These are phyloP conservation scores for Cotesia vestalis DNA, from an alignment of 1,140 invertebrate genomes.

Conservation along the genomic window DNA sequence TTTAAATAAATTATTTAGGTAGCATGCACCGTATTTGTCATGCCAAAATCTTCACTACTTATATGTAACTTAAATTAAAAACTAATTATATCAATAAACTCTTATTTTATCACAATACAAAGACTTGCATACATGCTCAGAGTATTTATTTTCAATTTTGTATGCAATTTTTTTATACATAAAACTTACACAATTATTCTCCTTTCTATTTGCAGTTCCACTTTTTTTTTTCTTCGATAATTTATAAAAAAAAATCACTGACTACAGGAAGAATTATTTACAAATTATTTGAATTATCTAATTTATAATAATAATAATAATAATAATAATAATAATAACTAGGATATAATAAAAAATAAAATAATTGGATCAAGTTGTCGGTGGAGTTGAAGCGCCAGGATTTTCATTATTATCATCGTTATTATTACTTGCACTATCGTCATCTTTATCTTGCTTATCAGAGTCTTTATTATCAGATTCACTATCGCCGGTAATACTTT, in stretches of 20 bases:
- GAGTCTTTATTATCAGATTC: constrained; percentile 73
- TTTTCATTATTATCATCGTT: constrained; percentile 52
- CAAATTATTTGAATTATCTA: too few relatives aligned
- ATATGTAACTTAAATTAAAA: too few relatives aligned
- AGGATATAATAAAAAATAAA: background rate
- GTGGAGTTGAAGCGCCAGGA: constrained; percentile 49
- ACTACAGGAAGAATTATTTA: too few relatives aligned
- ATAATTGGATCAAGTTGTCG: constrained; percentile 52
- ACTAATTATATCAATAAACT: too few relatives aligned
- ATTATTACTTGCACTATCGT: constrained; percentile 60
- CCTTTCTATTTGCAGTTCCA: constrained; percentile 1
- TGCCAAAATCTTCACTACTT: constrained; percentile 13
- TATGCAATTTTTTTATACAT: background rate
- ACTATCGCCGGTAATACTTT: constrained; percentile 79
- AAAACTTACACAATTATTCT: constrained; percentile 22
- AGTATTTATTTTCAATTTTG: background rate
- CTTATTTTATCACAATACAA: background rate
- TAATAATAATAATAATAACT: too few relatives aligned
- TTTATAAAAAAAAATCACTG: too few relatives aligned
- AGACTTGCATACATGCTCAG: constrained; percentile 26
- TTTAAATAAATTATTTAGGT: background rate
- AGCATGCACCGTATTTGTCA: constrained; percentile 6
- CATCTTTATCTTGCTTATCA: constrained; percentile 67
- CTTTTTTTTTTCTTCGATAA: background rate
- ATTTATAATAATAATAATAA: too few relatives aligned